Base-by-base conservation (phyloP, 1,140 invertebrate genomes). In the Aphaenogaster floridana region DNA sequence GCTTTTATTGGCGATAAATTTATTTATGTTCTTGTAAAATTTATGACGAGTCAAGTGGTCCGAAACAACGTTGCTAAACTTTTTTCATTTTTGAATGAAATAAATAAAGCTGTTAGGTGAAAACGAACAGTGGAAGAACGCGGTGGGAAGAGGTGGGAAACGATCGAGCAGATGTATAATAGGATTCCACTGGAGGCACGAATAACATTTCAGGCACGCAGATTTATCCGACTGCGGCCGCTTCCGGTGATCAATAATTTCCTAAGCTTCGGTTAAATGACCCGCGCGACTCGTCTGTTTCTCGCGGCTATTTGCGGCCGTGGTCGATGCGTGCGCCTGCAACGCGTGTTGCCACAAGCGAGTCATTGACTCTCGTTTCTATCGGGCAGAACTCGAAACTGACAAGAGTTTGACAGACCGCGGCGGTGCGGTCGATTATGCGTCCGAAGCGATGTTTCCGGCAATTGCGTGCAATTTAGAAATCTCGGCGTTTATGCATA, bases 321-420 rank as follows among this genome's bases (percentile, higher is more conserved):
- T 21, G 54, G 36, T 39, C 42, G 81, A 50, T 39, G 80, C 71
- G n/a, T 54, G 8, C 17, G 66, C 66, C 15, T 28, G 74, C 21
- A 54, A 54, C 83, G 34, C 83, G 39, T 7, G 77, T 34, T 50
- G 77, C 78, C 80, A 11, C 52, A 61, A n/a, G 74, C 71, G 71
- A 68, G 86, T 88, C 72, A 69, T 57, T 79, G 88, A 89, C 87
- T 83, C 54, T 87, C 69, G 76, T 81, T 89, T 66, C 76, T 77
- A 50, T 86, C 69, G 50, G 48, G 84, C 66, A 28, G 48, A 15
- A 3, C 21, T 50, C 50, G 89, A 48, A 48, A 50, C 57, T 83
- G 88, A 72, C 61, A 63, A 28, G 57, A 83, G 61, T 69, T 89
- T 86, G 88, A 90, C 84, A 86, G 88, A 86, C 34, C 83, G 76